A percentile compares a stretch with the other conserved stretches of the same genome.
Evolutionary conservation across 2,797 vertebrate genomes (phyloP).

Genomic region (Nannoperca obscura): DNA sequence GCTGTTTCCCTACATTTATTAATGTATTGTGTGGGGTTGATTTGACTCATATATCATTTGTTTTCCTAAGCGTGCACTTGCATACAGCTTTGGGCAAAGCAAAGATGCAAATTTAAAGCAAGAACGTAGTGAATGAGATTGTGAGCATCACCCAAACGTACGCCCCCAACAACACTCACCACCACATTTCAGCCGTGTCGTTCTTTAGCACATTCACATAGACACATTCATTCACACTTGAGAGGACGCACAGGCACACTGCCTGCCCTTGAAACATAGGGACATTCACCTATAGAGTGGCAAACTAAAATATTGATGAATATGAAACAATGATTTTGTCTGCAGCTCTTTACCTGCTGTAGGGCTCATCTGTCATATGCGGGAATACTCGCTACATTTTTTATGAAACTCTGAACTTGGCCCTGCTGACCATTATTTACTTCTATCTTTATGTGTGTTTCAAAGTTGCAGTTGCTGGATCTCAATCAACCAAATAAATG

Average conservation of each 20-base stretch:
- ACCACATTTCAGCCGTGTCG: not conserved
- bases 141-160: not conserved
- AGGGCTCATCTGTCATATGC: not conserved
- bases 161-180: not conserved
- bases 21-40: constrained; percentile 32
- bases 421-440: not conserved
- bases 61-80: constrained; percentile 48
- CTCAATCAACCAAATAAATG: not conserved
- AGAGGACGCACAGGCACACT: constrained; percentile 3
- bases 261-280: not conserved
- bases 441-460: not conserved
- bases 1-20: constrained; percentile 48
- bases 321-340: constrained; percentile 32
- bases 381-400: constrained; percentile 2
- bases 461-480: not conserved
- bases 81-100: constrained; percentile 56
- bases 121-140: constrained; percentile 15
- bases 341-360: not conserved
- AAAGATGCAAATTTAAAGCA: constrained; percentile 37
- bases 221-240: constrained; percentile 26
- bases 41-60: constrained; percentile 60
- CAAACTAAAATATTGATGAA: constrained; percentile 42
- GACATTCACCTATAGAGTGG: constrained; percentile 18
- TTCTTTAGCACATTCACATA: constrained; percentile 6
- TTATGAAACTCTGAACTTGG: constrained; percentile 7